A percentile compares a stretch with the other conserved stretches of the same genome.
Conservation (phyloP, 2,888 invertebrate genomes). For the Sthenelais limicola region DNA sequence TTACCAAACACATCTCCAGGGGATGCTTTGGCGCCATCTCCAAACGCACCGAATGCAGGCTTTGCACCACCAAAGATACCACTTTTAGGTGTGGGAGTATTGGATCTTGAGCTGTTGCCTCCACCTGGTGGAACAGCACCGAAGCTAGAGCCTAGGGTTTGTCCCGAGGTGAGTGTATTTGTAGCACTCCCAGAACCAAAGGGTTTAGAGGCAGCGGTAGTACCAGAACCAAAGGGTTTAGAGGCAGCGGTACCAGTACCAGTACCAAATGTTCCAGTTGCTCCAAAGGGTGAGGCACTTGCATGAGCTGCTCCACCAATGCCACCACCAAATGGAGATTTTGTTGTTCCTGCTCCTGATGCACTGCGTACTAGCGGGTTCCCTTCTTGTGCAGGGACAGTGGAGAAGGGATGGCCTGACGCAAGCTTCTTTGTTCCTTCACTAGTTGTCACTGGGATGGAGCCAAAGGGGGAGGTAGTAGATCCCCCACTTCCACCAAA, state of each 20-base stretch:
- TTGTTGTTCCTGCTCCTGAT: constrained; percentile 13
- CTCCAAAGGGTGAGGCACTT: neutral
- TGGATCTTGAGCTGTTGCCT: no score
- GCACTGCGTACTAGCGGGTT: no score
- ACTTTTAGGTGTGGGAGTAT: neutral
- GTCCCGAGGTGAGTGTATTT: no score
- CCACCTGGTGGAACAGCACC: no score
- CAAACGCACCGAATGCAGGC: neutral
- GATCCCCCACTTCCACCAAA: no score
- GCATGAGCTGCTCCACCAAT: neutral
- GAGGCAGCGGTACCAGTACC: constrained; percentile 13
- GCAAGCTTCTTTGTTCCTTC: no score
- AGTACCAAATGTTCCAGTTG: neutral
- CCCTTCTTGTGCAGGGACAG: no score
- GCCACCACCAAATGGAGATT: neutral
- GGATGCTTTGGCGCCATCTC: neutral
- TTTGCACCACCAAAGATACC: constrained; percentile 3
- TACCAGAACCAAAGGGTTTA: neutral
- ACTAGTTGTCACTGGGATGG: no score
- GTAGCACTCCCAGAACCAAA: no score
- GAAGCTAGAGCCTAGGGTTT: no score
- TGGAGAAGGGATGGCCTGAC: no score
- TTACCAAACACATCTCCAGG: neutral
- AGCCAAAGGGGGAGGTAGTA: no score
- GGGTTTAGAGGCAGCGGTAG: neutral